Percentiles rank a stretch among this genome's conserved stretches.
Evolutionary conservation across 2,113 vertebrate species (phyloP).

Genomic region (Notiomystis cincta): DNA sequence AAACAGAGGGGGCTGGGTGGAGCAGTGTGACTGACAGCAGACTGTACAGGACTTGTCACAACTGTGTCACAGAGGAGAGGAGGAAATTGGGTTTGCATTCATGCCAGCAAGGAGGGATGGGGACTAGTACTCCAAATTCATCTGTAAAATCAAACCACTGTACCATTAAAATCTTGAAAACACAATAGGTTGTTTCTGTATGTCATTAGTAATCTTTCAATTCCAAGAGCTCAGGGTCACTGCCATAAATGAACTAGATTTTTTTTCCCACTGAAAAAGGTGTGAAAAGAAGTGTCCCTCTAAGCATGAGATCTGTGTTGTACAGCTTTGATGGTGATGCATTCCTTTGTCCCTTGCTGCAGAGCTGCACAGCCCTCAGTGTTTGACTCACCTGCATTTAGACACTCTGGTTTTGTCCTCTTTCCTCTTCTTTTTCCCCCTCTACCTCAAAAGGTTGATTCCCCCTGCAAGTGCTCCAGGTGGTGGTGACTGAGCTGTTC

Average conservation of each 20-base stretch:
- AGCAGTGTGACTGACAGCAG: background rate
- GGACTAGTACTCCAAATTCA: background rate
- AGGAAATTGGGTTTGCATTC: background rate
- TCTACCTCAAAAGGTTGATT: background rate
- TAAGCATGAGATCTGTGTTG: background rate
- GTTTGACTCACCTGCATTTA: background rate
- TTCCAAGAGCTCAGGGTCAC: background rate
- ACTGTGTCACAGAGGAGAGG: background rate
- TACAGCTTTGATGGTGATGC: background rate
- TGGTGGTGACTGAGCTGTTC: background rate
- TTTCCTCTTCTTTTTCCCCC: background rate
- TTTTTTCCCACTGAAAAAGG: background rate
- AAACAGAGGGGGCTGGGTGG: background rate
- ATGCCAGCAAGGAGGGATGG: background rate
- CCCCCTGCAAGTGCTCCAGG: background rate
- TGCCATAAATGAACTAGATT: background rate
- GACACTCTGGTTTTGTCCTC: background rate
- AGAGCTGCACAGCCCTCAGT: background rate
- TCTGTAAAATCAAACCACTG: background rate
- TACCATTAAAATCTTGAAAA: background rate
- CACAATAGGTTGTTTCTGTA: background rate
- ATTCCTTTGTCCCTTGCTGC: background rate
- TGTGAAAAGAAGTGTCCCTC: background rate
- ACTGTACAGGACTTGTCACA: background rate
- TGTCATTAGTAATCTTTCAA: background rate